phyloP scores from a whole-genome alignment of 23 tunicate genomes.

The Ciona savignyi region DNA sequence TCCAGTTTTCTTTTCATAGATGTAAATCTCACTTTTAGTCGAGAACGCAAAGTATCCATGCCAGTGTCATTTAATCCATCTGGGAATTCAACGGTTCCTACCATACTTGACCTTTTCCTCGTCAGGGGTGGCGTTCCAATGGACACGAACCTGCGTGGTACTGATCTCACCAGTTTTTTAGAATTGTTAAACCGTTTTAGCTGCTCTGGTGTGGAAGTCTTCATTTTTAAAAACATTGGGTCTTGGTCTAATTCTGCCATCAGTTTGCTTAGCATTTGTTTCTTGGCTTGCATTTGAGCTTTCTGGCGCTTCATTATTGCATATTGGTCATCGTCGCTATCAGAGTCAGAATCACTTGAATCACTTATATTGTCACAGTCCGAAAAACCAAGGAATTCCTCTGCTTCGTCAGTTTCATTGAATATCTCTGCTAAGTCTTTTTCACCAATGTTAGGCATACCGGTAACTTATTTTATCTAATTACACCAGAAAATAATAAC shows the following conservation, averaged over 20 bases:
- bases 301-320: constrained; percentile 12
- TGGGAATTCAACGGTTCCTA: background rate
- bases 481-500: no score
- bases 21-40: background rate
- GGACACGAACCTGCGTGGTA: background rate
- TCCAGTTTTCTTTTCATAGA: constrained; percentile 8
- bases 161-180: background rate
- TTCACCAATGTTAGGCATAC: background rate
- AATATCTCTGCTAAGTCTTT: constrained; percentile 7
- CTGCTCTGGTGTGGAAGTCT: constrained; percentile 19
- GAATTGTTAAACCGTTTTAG: background rate
- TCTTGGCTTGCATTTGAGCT: constrained; percentile 17
- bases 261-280: constrained; percentile 27
- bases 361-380: constrained; percentile 9
- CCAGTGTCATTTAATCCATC: constrained; percentile 6
- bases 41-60: background rate
- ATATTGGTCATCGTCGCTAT: constrained; percentile 14
- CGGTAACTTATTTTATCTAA: no score
- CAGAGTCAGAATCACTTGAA: constrained; percentile 15
- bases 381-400: constrained; percentile 35
- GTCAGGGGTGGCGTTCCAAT: constrained; percentile 47
- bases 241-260: constrained; percentile 46
- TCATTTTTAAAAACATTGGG: constrained; percentile 51
- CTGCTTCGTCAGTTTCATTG: constrained; percentile 41
- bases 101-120: constrained; percentile 28